These are phyloP conservation scores for Rynchops niger DNA, from an alignment of 2,113 vertebrate genomes.

Conservation along the genomic window DNA sequence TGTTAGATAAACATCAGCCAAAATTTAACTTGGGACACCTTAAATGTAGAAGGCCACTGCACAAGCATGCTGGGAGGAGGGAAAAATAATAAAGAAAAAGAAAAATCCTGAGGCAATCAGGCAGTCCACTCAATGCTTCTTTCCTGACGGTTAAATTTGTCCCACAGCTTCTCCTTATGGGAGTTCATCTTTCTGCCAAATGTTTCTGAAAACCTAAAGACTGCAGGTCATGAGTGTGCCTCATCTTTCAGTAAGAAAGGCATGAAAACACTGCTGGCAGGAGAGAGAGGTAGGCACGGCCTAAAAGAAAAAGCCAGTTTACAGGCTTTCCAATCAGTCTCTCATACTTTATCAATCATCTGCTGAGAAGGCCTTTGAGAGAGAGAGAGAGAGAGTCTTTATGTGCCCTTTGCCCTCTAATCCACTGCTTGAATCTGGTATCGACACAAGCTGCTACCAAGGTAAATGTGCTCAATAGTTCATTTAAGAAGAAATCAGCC, in stretches of 20 bases:
- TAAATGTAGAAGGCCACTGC: background rate
- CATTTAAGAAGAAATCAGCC: conserved; percentile 8
- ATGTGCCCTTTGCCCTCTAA: background rate
- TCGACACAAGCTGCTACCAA: background rate
- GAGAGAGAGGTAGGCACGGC: background rate
- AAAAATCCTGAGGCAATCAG: background rate
- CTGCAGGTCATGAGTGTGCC: background rate
- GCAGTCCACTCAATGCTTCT: background rate
- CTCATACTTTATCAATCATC: conserved; percentile 21
- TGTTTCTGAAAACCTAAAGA: background rate
- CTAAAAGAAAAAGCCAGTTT: background rate
- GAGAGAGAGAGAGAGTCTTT: background rate
- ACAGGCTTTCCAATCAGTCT: background rate
- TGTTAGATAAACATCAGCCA: background rate
- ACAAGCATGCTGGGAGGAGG: background rate
- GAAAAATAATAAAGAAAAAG: background rate
- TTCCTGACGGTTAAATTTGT: background rate
- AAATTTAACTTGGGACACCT: background rate
- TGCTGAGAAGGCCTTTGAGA: background rate
- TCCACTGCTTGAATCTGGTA: background rate
- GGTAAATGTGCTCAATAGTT: background rate
- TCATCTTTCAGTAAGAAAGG: background rate
- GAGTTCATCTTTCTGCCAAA: background rate
- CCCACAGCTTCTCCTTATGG: background rate
- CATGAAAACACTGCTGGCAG: background rate